Conservation (phyloP, 2,888 invertebrate species). For the Isotomurus palustris region DNA sequence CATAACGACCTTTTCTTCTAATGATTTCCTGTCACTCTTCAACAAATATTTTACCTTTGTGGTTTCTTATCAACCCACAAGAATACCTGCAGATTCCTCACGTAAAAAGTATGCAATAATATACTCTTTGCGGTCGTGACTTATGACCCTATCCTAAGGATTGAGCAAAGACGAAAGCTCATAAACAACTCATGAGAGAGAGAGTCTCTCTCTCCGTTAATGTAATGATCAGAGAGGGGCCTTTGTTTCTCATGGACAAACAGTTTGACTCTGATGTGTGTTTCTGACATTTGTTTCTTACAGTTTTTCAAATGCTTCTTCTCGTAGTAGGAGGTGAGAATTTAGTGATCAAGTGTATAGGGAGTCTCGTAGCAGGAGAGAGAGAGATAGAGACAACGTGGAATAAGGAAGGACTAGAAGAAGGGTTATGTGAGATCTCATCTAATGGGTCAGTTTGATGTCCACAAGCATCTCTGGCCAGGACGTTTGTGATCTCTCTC, state of each 20-base stretch:
- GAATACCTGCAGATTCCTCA: slow-evolving; percentile 12
- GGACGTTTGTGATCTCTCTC: slow-evolving; percentile 2
- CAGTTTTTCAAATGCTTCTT: no score
- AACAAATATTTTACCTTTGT: slow-evolving; percentile 18
- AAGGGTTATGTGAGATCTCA: not conserved
- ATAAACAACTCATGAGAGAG: no score
- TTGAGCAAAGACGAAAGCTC: no score
- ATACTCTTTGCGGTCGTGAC: no score
- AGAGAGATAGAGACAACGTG: no score
- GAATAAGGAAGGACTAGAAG: not conserved
- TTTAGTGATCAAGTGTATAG: slow-evolving; percentile 2
- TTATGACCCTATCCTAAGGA: no score
- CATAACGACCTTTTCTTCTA: slow-evolving; percentile 13
- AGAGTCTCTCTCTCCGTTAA: no score
- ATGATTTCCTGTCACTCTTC: slow-evolving; percentile 25
- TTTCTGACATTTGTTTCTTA: no score
- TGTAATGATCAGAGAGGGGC: no score
- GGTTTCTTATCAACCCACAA: slow-evolving; percentile 9
- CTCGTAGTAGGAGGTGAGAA: slow-evolving; percentile 3
- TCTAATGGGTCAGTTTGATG: slow-evolving; percentile 8
- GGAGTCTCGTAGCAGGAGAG: not conserved
- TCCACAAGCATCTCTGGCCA: not conserved
- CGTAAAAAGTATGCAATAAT: no score
- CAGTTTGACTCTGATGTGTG: no score
- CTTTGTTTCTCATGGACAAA: no score